A percentile compares a stretch with the other conserved stretches of the same genome.
Evolutionary conservation across 1,140 invertebrate species (phyloP).

Genomic region (Aphelenchoides fujianensis): DNA sequence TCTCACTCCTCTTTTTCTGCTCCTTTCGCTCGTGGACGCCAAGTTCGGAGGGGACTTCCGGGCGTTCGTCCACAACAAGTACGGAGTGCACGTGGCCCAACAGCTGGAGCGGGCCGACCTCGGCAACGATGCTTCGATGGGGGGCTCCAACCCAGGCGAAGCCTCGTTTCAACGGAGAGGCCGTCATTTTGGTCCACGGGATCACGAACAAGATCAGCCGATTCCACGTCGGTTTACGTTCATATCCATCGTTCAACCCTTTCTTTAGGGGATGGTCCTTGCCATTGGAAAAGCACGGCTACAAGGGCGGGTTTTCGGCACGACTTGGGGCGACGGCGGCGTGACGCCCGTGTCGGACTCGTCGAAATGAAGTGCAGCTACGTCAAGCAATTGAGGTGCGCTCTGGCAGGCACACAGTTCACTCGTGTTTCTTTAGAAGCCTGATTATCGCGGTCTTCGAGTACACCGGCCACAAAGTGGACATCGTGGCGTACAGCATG

Average conservation of each 20-base stretch:
- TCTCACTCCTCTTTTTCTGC: not conserved
- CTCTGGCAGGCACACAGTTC: not conserved
- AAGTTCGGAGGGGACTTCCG: slow-evolving; percentile 40
- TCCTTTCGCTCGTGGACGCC: not conserved
- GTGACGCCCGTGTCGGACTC: slow-evolving; percentile 40
- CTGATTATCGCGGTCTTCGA: slow-evolving; percentile 49
- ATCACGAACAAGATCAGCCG: slow-evolving; percentile 46
- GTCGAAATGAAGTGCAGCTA: slow-evolving; percentile 50
- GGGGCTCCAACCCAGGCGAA: slow-evolving; percentile 21
- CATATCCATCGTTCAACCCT: not conserved
- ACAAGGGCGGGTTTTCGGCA: slow-evolving; percentile 46
- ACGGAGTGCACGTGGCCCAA: slow-evolving; percentile 43
- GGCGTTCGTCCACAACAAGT: slow-evolving; percentile 43
- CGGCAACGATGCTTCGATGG: slow-evolving; percentile 44
- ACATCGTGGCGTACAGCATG: slow-evolving; percentile 49
- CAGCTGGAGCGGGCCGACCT: slow-evolving; percentile 41
- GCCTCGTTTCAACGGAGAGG: slow-evolving; percentile 3
- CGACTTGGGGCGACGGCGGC: slow-evolving; percentile 48
- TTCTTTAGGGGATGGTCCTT: slow-evolving; percentile 38
- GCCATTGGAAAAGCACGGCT: slow-evolving; percentile 28
- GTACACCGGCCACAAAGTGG: slow-evolving; percentile 48
- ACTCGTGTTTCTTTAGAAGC: slow-evolving; percentile 36
- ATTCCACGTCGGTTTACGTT: slow-evolving; percentile 34
- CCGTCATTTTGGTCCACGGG: slow-evolving; percentile 49
- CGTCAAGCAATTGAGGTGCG: slow-evolving; percentile 25